Conservation (phyloP, 2,888 invertebrate species). For the Phania funesta region DNA sequence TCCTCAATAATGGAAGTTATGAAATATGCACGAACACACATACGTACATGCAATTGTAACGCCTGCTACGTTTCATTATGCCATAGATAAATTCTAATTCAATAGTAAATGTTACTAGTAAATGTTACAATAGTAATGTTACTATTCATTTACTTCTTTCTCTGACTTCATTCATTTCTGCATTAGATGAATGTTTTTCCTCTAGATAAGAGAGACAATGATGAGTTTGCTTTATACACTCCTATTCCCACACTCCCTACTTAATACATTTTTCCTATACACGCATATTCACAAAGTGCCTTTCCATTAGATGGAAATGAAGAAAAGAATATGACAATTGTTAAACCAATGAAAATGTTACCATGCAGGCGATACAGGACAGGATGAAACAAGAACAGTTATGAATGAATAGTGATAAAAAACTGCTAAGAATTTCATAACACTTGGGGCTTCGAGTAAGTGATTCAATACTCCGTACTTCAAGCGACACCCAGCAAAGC, state of each 20-base stretch:
- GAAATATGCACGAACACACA: too few relatives aligned
- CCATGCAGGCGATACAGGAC: background rate
- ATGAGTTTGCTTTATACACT: slow-evolving; percentile 40
- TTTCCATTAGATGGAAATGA: background rate
- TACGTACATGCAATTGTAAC: too few relatives aligned
- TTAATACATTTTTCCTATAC: background rate
- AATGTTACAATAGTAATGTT: too few relatives aligned
- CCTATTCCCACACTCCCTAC: background rate
- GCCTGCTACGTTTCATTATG: slow-evolving; percentile 14
- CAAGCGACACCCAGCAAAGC: too few relatives aligned
- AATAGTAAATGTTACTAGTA: slow-evolving; percentile 8
- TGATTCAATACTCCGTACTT: too few relatives aligned
- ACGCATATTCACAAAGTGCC: background rate
- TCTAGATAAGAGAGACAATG: slow-evolving; percentile 40
- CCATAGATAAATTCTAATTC: slow-evolving; percentile 21
- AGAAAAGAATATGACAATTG: slow-evolving; percentile 20
- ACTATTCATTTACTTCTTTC: background rate
- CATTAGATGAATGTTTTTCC: slow-evolving; percentile 40
- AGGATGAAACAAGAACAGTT: background rate
- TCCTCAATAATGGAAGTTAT: background rate
- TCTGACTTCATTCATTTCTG: slow-evolving; percentile 14
- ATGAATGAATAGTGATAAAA: background rate
- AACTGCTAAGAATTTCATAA: slow-evolving; percentile 9
- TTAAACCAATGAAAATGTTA: slow-evolving; percentile 21
- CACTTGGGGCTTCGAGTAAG: background rate